Conservation (phyloP, 2,113 vertebrate species). For the Hemicordylus capensis region DNA sequence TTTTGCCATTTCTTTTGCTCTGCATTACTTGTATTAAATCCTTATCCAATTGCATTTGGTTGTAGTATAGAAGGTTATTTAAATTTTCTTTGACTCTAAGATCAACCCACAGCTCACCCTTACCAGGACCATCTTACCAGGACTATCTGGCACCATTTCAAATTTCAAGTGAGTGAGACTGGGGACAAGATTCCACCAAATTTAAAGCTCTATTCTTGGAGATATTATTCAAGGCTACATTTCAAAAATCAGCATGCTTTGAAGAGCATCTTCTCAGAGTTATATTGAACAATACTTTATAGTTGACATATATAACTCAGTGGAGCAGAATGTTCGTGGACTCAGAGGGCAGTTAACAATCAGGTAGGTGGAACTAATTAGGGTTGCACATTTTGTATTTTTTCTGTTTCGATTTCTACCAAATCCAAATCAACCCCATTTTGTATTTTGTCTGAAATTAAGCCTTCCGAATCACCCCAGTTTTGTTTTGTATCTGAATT, state of each 20-base stretch:
- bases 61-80: constrained; percentile 1
- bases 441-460: too few species aligned
- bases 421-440: too few species aligned
- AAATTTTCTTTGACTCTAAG: constrained; percentile 15
- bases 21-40: neutral
- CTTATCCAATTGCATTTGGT: constrained; percentile 13
- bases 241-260: too few species aligned
- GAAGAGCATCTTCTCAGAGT: neutral
- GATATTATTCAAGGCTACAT: neutral
- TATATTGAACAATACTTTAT: neutral
- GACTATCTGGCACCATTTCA: neutral
- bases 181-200: neutral
- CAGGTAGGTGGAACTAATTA: too few species aligned
- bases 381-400: too few species aligned
- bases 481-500: too few species aligned
- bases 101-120: neutral
- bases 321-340: too few species aligned
- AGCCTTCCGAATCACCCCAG: too few species aligned
- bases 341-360: too few species aligned
- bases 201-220: neutral
- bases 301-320: too few species aligned
- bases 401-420: too few species aligned
- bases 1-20: neutral
- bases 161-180: neutral
- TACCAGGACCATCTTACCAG: neutral